A percentile compares a stretch with the other conserved stretches of the same genome.
Evolutionary conservation across 1,140 invertebrate species (phyloP).

Genomic region (Antheraea pernyi): DNA sequence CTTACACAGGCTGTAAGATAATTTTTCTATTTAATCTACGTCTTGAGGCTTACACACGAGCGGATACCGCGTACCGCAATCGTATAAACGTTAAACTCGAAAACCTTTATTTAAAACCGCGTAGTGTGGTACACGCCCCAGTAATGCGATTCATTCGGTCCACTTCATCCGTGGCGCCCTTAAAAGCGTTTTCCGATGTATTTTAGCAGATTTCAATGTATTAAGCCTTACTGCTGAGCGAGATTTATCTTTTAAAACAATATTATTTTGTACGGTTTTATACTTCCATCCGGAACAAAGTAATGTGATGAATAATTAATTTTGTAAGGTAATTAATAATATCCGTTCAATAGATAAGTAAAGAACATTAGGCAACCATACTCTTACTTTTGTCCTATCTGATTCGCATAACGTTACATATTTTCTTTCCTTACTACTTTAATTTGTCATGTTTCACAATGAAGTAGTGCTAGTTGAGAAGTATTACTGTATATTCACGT

Average conservation of each 20-base stretch:
- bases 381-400: no score
- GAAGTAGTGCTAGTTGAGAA: background rate
- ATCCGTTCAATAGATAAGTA: no score
- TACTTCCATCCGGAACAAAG: no score
- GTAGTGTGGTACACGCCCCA: conserved; percentile 25
- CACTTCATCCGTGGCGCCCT: conserved; percentile 12
- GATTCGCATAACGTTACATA: no score
- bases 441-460: no score
- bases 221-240: background rate
- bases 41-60: background rate
- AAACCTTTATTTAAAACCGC: conserved; percentile 24
- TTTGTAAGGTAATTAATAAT: no score
- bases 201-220: background rate
- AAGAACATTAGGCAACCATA: no score
- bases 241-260: conserved; percentile 1
- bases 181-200: conserved; percentile 20
- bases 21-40: background rate
- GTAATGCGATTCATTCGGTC: conserved; percentile 25
- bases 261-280: background rate
- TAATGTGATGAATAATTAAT: no score
- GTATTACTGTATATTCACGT: background rate
- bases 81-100: conserved; percentile 11
- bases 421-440: no score
- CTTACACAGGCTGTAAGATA: no score
- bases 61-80: background rate